Percentiles rank a stretch among this genome's conserved stretches.
Evolutionary conservation across 2,888 invertebrate species (phyloP).

Genomic region (Eueremaeus valkanovi): DNA sequence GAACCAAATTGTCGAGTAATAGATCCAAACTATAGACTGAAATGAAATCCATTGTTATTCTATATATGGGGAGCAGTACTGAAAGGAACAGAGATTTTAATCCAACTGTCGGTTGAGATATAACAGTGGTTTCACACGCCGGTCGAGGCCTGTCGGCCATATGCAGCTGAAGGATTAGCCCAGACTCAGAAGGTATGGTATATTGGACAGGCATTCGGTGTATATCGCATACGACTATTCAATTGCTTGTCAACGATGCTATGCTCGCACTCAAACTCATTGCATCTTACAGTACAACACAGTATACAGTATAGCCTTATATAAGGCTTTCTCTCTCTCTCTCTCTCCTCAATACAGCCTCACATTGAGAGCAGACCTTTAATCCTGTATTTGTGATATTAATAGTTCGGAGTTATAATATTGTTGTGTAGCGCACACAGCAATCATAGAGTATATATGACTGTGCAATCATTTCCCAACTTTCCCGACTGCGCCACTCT

Average conservation of each 20-base stretch:
- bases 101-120: conserved; percentile 34
- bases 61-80: conserved; percentile 24
- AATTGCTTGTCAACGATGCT: conserved; percentile 19
- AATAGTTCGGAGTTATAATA: conserved; percentile 36
- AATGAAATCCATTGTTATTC: conserved; percentile 35
- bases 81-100: conserved; percentile 28
- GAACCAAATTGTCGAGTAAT: conserved; percentile 29
- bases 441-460: conserved; percentile 2
- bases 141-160: conserved; percentile 19
- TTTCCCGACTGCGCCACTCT: conserved; percentile 15
- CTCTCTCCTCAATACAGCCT: no score
- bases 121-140: conserved; percentile 33
- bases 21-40: conserved; percentile 33
- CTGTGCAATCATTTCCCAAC: no score
- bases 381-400: conserved; percentile 41
- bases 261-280: neutral
- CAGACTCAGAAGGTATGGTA: conserved; percentile 25
- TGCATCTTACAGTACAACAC: no score
- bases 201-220: neutral
- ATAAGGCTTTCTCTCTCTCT: conserved; percentile 13
- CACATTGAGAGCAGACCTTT: conserved; percentile 26
- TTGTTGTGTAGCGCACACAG: neutral
- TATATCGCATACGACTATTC: conserved; percentile 23
- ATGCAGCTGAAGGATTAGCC: conserved; percentile 35
- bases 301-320: no score